Percentiles rank a stretch among this genome's conserved stretches.
Evolutionary conservation across 2,888 invertebrate species (phyloP).

Genomic region (Pharmacophagus antenor): DNA sequence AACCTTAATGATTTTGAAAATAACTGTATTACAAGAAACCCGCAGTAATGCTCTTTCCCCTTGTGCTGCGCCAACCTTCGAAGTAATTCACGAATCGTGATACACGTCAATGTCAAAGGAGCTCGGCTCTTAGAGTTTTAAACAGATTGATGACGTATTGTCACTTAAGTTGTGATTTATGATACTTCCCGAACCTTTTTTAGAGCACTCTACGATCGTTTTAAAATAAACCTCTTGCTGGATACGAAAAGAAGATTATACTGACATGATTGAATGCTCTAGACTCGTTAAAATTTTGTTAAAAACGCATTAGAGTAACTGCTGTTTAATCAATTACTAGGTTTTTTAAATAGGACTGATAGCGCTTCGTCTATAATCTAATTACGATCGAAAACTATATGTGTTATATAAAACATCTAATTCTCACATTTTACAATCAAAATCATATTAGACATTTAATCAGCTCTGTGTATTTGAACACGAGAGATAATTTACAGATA

Average conservation of each 20-base stretch:
- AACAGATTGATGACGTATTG: conserved; percentile 60
- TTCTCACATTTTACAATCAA: background rate
- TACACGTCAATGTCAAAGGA: conserved; percentile 38
- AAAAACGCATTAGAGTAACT: conserved; percentile 24
- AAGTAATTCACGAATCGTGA: conserved; percentile 36
- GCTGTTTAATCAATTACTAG: background rate
- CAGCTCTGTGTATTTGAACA: too few relatives aligned
- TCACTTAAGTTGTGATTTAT: conserved; percentile 57
- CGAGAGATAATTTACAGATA: too few relatives aligned
- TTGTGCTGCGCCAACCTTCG: conserved; percentile 26
- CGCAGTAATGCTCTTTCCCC: background rate
- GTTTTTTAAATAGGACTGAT: conserved; percentile 1
- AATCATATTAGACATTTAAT: background rate
- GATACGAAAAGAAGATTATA: conserved; percentile 16
- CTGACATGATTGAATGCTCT: conserved; percentile 18
- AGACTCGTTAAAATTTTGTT: conserved; percentile 25
- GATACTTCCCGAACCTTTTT: conserved; percentile 39
- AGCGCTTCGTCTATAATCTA: background rate
- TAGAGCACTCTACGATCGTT: conserved; percentile 34
- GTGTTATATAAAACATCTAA: background rate
- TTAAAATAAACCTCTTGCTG: conserved; percentile 21
- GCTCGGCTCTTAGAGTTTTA: conserved; percentile 45
- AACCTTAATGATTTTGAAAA: background rate
- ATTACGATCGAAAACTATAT: background rate
- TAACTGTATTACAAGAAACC: background rate